Evolutionary conservation across 2,113 vertebrate species (phyloP).

Genomic region (Anolis sagrei): DNA sequence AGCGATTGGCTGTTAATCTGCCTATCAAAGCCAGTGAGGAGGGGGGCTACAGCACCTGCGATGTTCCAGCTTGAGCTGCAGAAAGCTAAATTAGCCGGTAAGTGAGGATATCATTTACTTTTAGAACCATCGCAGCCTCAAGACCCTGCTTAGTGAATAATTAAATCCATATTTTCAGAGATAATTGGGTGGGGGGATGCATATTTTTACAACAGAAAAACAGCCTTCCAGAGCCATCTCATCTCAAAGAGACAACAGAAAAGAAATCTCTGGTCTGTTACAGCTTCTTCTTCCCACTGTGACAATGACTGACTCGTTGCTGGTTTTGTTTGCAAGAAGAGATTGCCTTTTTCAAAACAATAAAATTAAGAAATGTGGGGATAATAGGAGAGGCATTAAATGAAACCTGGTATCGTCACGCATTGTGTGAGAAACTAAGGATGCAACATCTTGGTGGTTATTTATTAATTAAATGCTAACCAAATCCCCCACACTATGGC

Average conservation of each 20-base stretch:
- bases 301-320: constrained; percentile 4
- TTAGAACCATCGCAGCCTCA: not conserved
- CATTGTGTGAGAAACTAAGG: not conserved
- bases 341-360: not conserved
- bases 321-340: constrained; percentile 11
- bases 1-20: constrained; percentile 5
- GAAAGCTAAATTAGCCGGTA: not conserved
- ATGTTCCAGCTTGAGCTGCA: not conserved
- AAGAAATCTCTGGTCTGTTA: not conserved
- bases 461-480: not conserved
- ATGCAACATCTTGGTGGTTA: constrained; percentile 2
- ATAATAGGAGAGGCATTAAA: not conserved
- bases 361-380: not conserved
- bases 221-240: constrained; percentile 1
- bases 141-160: not conserved
- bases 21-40: not conserved
- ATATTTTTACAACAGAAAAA: constrained; percentile 13
- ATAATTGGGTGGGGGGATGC: not conserved
- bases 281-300: not conserved
- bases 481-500: not conserved
- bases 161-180: not conserved
- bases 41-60: not conserved
- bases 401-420: not conserved
- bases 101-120: constrained; percentile 18
- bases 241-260: not conserved